Base-by-base conservation (phyloP, 2,888 invertebrate species). In the Gymnocheta viridis region DNA sequence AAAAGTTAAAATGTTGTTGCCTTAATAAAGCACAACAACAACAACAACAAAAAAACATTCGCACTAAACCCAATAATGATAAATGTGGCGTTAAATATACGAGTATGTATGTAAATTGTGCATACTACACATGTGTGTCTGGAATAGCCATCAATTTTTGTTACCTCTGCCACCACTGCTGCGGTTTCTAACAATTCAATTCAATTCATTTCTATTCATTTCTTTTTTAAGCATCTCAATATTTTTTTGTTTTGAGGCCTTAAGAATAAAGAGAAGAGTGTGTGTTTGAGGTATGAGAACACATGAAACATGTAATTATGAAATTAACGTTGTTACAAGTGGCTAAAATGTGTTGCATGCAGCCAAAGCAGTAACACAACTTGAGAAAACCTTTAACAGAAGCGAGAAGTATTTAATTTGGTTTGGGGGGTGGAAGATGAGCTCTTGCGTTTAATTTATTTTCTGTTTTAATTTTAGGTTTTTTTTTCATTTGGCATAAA, bases 221-320 rank as follows among this genome's bases (percentile, higher is more conserved):
- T 32, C 44, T 41, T 24, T 66, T 44, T 19, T 10, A 44, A 60
- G 9, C 54, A 35, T 51, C n/a, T 54, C 29, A 66, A 51, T 58
- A 29, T 24, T 54, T n/a, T n/a, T n/a, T n/a, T n/a, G n/a, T n/a
- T n/a, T 60, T 49, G 32, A 35, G 29, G 32, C 51, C 17, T 17
- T 12, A 38, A 49, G 17, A 49, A 38, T 0, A 14, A 2, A 54
- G 6, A 41, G 22, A 7, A 17, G 35, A 22, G 60, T 60, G 24
- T 24, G 35, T 38, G 27, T 24, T 54, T 47, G 22, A 14, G 58
- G 87, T 85, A 85, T 87, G 88, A 87, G 87, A 77, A 77, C 62
- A 80, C 88, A 90, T 90, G 90, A 90, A 90, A 90, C 89, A 90
- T 90, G 90, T 88, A 90, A 90, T 90, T 90, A 90, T 89, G 89